Evolutionary conservation across 2,113 vertebrate genomes (phyloP).

Genomic region (Tachysurus fulvidraco): DNA sequence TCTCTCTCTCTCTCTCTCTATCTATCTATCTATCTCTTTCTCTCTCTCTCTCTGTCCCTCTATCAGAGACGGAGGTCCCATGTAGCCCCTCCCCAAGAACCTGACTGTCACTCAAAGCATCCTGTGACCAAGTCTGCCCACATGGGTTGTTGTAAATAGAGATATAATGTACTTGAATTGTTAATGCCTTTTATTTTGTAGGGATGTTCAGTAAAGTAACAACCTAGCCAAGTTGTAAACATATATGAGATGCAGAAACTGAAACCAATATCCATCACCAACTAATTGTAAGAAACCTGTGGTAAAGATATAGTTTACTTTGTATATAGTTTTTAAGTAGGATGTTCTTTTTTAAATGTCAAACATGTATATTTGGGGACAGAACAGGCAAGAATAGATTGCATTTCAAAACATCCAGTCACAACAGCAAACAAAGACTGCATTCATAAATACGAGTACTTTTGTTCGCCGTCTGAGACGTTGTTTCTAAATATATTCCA

Average conservation of each 20-base stretch:
- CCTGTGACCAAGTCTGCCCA: conserved; percentile 47
- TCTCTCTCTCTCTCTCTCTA: background rate
- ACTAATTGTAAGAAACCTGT: conserved; percentile 75
- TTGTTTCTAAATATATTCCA: conserved; percentile 25
- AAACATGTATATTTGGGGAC: conserved; percentile 67
- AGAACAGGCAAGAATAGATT: conserved; percentile 57
- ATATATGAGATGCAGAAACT: conserved; percentile 66
- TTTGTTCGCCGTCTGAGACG: conserved; percentile 50
- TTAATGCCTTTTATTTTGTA: conserved; percentile 66
- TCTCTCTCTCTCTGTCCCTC: background rate
- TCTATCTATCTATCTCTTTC: background rate
- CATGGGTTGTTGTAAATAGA: conserved; percentile 66
- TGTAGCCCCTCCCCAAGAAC: conserved; percentile 34
- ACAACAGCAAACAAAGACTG: conserved; percentile 46
- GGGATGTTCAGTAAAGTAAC: conserved; percentile 64
- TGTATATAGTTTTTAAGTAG: conserved; percentile 72
- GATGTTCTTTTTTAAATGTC: conserved; percentile 71
- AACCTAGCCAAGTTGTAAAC: conserved; percentile 62
- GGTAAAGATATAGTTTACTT: conserved; percentile 71
- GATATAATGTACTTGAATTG: conserved; percentile 74
- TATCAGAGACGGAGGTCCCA: conserved; percentile 16
- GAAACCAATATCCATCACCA: conserved; percentile 59
- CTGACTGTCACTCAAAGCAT: conserved; percentile 52
- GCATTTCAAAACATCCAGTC: conserved; percentile 44
- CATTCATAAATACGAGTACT: conserved; percentile 32